phyloP scores from a whole-genome alignment of 2,888 invertebrate species.

The Loripinus fragilis region DNA sequence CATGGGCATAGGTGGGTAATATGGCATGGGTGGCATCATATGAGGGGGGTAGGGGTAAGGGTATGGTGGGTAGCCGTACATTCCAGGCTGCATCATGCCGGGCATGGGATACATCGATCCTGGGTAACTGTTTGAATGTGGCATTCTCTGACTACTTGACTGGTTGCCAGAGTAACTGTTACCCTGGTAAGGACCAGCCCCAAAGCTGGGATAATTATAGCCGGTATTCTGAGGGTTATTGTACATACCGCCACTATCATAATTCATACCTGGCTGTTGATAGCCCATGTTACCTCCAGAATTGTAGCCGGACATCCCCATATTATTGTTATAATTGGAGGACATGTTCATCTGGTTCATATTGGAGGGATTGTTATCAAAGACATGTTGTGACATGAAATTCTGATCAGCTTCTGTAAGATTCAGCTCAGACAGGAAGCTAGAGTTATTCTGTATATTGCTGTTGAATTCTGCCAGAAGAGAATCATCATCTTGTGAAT shows the following conservation, averaged over 20 bases:
- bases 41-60: constrained; percentile 55
- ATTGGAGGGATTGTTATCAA: constrained; percentile 17
- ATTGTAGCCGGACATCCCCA: constrained; percentile 53
- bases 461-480: constrained; percentile 18
- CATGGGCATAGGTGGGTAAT: constrained; percentile 59
- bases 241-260: constrained; percentile 49
- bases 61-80: constrained; percentile 60
- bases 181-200: constrained; percentile 38
- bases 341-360: neutral
- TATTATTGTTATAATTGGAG: constrained; percentile 20
- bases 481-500: constrained; percentile 13
- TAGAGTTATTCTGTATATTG: constrained; percentile 52
- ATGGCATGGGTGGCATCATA: constrained; percentile 54
- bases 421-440: constrained; percentile 56
- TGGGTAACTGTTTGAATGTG: constrained; percentile 46
- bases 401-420: constrained; percentile 54
- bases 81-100: constrained; percentile 66
- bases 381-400: constrained; percentile 51
- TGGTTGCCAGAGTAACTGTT: constrained; percentile 45
- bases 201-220: constrained; percentile 48
- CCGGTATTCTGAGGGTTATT: constrained; percentile 19
- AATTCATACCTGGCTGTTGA: constrained; percentile 36
- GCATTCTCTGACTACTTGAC: constrained; percentile 47
- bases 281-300: constrained; percentile 7
- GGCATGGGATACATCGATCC: constrained; percentile 66